These are phyloP conservation scores for Porites australiensis DNA, from an alignment of 64 coral and sea anemone species.

Conservation along the genomic window DNA sequence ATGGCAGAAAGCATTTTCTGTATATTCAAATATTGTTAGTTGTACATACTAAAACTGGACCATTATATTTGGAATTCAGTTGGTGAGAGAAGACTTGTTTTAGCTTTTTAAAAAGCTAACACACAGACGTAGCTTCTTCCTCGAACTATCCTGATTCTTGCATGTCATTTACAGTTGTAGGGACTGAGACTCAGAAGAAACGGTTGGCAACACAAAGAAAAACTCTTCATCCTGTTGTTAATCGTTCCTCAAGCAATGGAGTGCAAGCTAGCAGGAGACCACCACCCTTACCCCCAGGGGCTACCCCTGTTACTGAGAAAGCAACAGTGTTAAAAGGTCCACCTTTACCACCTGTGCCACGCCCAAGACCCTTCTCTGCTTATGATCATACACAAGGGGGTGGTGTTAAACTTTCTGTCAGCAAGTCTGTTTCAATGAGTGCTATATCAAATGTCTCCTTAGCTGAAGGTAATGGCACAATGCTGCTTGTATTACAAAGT, in stretches of 20 bases:
- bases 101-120: too few species aligned
- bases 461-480: conserved; percentile 50
- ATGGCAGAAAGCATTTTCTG: too few species aligned
- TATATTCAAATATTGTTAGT: too few species aligned
- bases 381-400: background rate
- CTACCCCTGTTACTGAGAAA: background rate
- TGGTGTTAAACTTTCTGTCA: background rate
- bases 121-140: too few species aligned
- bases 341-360: conserved; percentile 11
- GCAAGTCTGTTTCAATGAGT: conserved; percentile 14
- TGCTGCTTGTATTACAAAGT: background rate
- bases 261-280: conserved; percentile 27
- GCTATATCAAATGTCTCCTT: background rate
- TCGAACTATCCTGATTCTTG: too few species aligned
- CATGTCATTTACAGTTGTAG: too few species aligned
- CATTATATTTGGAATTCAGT: too few species aligned
- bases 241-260: background rate
- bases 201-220: conserved; percentile 29
- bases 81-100: too few species aligned
- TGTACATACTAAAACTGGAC: too few species aligned
- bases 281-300: conserved; percentile 63
- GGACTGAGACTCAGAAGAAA: conserved; percentile 16
- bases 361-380: conserved; percentile 17
- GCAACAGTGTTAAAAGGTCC: background rate
- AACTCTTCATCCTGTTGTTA: background rate